Percentiles rank a stretch among this genome's conserved stretches.
Conservation (phyloP, 2,888 invertebrate species). For the Ligdia adustata region DNA sequence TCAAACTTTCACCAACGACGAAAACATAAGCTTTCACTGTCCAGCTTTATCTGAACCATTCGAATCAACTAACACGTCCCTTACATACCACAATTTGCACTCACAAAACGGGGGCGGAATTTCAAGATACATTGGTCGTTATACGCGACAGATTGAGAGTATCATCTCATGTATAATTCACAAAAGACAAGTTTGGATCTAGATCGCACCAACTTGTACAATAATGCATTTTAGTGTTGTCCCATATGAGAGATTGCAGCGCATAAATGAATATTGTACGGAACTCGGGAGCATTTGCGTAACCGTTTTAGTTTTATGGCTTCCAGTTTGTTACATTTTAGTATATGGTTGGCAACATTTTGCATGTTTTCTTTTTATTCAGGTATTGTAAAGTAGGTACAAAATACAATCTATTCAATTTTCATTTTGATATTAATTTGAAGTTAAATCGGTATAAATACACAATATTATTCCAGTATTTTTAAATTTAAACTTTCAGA, state of each 20-base stretch:
- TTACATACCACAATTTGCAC: slow-evolving; percentile 1
- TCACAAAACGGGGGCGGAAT: slow-evolving; percentile 26
- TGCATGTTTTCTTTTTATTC: no score
- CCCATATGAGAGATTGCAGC: slow-evolving; percentile 54
- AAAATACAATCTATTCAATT: no score
- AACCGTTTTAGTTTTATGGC: slow-evolving; percentile 36
- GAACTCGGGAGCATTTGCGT: slow-evolving; percentile 26
- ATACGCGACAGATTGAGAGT: slow-evolving; percentile 69
- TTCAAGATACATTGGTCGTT: slow-evolving; percentile 49
- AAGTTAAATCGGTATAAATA: background rate
- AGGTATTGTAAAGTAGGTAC: no score
- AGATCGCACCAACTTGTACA: slow-evolving; percentile 47
- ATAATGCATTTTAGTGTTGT: slow-evolving; percentile 41
- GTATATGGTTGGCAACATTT: no score
- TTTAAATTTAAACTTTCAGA: slow-evolving; percentile 42
- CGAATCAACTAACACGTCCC: background rate
- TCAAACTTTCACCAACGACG: slow-evolving; percentile 67
- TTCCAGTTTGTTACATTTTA: slow-evolving; percentile 23
- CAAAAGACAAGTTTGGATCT: slow-evolving; percentile 62
- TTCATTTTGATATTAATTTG: background rate
- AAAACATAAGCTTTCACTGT: slow-evolving; percentile 56
- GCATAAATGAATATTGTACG: slow-evolving; percentile 68
- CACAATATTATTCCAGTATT: no score
- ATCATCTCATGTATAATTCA: slow-evolving; percentile 78
- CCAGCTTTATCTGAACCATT: slow-evolving; percentile 44